phyloP scores from a whole-genome alignment of 2,797 vertebrate species.

The Schizopygopsis pylzovi region DNA sequence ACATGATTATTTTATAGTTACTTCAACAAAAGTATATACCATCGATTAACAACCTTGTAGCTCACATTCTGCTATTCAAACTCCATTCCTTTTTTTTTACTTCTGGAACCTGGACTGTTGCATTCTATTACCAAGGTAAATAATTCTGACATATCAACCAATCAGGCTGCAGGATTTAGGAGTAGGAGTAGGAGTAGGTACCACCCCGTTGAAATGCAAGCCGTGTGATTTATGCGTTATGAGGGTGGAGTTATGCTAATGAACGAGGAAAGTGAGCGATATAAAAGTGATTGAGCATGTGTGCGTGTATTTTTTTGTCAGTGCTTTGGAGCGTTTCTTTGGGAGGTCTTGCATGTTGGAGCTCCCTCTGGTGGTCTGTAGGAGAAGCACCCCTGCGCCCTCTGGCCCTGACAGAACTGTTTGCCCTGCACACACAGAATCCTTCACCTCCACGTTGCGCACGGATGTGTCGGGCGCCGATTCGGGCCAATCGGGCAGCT shows the following conservation, averaged over 20 bases:
- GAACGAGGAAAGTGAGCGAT: constrained; percentile 51
- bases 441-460: constrained; percentile 99
- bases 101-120: neutral
- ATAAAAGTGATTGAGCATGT: constrained; percentile 48
- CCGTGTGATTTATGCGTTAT: constrained; percentile 50
- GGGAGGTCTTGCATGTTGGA: constrained; percentile 57
- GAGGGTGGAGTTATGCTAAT: constrained; percentile 61
- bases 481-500: constrained; percentile 95
- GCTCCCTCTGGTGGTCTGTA: constrained; percentile 63
- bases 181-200: neutral
- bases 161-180: constrained; percentile 19
- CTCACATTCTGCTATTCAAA: neutral
- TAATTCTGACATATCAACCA: neutral
- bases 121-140: neutral
- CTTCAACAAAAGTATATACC: neutral
- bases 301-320: constrained; percentile 53
- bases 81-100: neutral
- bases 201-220: constrained; percentile 49
- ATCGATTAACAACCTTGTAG: neutral
- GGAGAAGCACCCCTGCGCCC: constrained; percentile 72
- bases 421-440: constrained; percentile 87
- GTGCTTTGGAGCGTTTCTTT: constrained; percentile 60
- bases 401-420: constrained; percentile 77
- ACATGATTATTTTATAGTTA: neutral
- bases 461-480: constrained; percentile 96